Evolutionary conservation across 2,113 vertebrate species (phyloP), one percentile per base, ranked within the genome.

Genomic region (Rhegmatorhina hoffmannsi): DNA sequence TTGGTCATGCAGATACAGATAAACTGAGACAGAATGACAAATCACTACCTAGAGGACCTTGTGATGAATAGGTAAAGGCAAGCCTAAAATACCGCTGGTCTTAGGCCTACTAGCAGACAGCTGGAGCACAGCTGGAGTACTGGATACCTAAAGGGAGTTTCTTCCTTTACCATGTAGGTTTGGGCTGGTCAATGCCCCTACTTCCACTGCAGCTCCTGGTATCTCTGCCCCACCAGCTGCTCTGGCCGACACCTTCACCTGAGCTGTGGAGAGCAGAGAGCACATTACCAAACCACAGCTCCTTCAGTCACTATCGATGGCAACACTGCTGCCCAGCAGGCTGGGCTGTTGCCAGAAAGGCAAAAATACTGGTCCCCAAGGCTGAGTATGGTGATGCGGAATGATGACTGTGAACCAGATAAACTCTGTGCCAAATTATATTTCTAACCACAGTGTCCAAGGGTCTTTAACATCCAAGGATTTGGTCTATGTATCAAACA

Each of bases 251-350:
- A 3, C 29, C 66, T 73, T 78, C 33, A 34, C 10, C 19, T 0
- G 1, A 31, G 58, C 40, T 68, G 38, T 0, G 0, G 38, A 59
- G 38, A 52, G 25, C 10, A 64, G 44, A 52, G 14, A 55, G 28
- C 56, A 38, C 1, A 0, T 50, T 26, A 14, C 31, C 50, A 76
- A 59, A 20, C 21, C 1, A 2, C 2, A 4, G 55, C 28, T 80
- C 3, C 0, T 59, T 76, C 4, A 1, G 2, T 36, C 25, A 0
- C 18, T 60, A 31, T 34, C 0, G 0, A 21, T 13, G n/a, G 38
- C 0, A 2, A 59, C 9, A 5, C 5, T 25, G 21, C 33, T 21
- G 28, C 36, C 19, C 2, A 3, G 4, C 4, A 25, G 44, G 25
- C 31, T 66, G 44, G 8, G 56, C 3, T 38, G 64, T 20, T 34